Evolutionary conservation across 2,797 vertebrate species (phyloP).

Genomic region (Enteromius afrohamiltoni): DNA sequence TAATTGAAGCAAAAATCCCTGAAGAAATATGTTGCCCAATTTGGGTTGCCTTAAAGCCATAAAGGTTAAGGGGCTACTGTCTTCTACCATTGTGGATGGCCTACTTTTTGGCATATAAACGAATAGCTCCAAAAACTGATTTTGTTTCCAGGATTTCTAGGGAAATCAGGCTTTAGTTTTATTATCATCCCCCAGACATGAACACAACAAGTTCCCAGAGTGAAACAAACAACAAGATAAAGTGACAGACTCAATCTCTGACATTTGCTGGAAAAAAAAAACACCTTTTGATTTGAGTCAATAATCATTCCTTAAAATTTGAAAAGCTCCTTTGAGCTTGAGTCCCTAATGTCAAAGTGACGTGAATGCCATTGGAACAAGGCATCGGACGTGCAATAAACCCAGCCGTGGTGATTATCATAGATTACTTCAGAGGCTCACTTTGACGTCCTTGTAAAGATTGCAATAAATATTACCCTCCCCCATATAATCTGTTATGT

Average conservation of each 20-base stretch:
- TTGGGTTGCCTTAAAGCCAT: not conserved
- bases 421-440: constrained; percentile 44
- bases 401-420: constrained; percentile 15
- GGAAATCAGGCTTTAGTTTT: constrained; percentile 3
- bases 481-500: constrained; percentile 51
- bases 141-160: not conserved
- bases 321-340: constrained; percentile 7
- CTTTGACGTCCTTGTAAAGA: constrained; percentile 43
- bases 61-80: not conserved
- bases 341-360: constrained; percentile 14
- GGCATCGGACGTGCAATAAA: not conserved
- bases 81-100: not conserved
- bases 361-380: not conserved
- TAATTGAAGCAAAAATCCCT: not conserved
- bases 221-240: constrained; percentile 37
- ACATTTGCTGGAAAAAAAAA: not conserved
- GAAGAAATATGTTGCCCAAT: not conserved
- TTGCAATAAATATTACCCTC: constrained; percentile 15
- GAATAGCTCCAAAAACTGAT: not conserved
- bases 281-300: constrained; percentile 11
- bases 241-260: not conserved
- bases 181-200: constrained; percentile 16
- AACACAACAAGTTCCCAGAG: constrained; percentile 3
- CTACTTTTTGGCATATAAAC: not conserved
- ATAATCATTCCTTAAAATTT: constrained; percentile 12